A percentile compares a stretch with the other conserved stretches of the same genome.
phyloP scores from a whole-genome alignment of 2,888 invertebrate species.

The Drepana falcataria region DNA sequence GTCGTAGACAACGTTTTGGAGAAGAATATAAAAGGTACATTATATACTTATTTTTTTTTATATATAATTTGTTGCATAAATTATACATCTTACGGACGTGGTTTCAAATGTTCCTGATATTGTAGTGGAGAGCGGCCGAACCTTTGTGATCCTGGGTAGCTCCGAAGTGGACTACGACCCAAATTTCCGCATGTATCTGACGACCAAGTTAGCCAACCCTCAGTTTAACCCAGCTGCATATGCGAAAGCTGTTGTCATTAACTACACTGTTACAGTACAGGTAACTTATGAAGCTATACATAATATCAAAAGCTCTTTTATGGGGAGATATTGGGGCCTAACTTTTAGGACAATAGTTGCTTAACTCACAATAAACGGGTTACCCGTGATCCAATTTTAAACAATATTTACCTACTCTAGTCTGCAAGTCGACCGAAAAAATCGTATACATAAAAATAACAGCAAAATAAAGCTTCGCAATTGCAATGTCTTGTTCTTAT shows the following conservation, averaged over 20 bases:
- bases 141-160: constrained; percentile 92
- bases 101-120: constrained; percentile 5
- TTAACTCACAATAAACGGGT: no score
- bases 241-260: constrained; percentile 92
- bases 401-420: no score
- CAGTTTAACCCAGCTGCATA: constrained; percentile 91
- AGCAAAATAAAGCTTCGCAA: no score
- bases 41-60: background rate
- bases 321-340: no score
- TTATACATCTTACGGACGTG: no score
- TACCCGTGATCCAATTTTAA: no score
- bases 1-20: constrained; percentile 92
- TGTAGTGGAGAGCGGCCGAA: constrained; percentile 82
- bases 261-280: constrained; percentile 92
- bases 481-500: background rate
- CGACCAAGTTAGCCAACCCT: constrained; percentile 93
- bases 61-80: background rate
- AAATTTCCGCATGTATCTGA: constrained; percentile 92
- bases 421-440: no score
- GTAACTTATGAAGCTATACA: no score
- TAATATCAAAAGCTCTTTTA: no score
- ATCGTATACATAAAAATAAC: no score
- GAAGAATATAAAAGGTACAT: constrained; percentile 89
- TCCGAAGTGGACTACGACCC: constrained; percentile 94
- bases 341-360: no score